A percentile compares a stretch with the other conserved stretches of the same genome.
phyloP scores from a whole-genome alignment of 2,888 invertebrate species.

The Myathropa florea region DNA sequence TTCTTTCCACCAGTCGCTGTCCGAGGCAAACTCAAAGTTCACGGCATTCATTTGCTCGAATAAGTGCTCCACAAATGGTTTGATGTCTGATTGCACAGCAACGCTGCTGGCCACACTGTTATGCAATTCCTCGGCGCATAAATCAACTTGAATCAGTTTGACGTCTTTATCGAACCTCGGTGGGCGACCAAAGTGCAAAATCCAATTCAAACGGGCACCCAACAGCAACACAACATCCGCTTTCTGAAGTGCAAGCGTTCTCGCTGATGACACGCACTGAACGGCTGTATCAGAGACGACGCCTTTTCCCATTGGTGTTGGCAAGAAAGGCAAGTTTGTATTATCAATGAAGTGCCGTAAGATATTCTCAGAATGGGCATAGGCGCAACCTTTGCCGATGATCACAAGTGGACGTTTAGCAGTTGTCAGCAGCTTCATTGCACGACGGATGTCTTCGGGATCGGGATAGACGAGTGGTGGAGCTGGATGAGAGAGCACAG shows the following conservation, averaged over 20 bases:
- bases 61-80: constrained; percentile 86
- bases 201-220: constrained; percentile 98
- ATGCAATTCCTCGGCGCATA: constrained; percentile 94
- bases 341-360: constrained; percentile 86
- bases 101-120: constrained; percentile 91
- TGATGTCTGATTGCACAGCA: constrained; percentile 92
- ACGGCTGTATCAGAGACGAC: constrained; percentile 87
- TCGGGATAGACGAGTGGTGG: constrained; percentile 88
- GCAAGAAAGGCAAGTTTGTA: constrained; percentile 92
- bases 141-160: constrained; percentile 95
- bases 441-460: constrained; percentile 85
- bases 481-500: constrained; percentile 79
- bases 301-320: constrained; percentile 97
- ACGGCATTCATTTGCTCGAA: constrained; percentile 82
- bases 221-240: constrained; percentile 94
- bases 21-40: constrained; percentile 83
- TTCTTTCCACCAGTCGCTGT: constrained; percentile 89
- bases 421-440: constrained; percentile 85
- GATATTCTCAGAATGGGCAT: constrained; percentile 88
- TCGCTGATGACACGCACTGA: constrained; percentile 91
- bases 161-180: constrained; percentile 92
- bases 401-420: constrained; percentile 94
- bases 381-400: constrained; percentile 94
- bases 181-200: constrained; percentile 95
- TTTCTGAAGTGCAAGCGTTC: constrained; percentile 91